Conservation (phyloP, 2,888 invertebrate species). For the Phaedon cochleariae region DNA sequence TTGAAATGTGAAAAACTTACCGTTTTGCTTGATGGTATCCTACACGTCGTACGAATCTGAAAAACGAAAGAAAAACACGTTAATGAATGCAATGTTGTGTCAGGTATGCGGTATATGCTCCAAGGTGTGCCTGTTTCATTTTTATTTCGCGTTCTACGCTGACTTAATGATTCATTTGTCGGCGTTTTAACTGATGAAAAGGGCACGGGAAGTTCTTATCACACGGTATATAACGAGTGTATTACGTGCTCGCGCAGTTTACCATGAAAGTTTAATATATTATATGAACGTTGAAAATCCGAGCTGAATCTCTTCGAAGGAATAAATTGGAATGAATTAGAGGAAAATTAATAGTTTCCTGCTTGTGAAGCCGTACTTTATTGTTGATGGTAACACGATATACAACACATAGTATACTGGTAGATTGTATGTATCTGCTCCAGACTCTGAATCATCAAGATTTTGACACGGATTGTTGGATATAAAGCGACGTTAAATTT, state of each 20-base stretch:
- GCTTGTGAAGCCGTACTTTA: background rate
- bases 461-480: background rate
- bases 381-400: background rate
- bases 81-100: conserved; percentile 25
- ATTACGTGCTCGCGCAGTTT: conserved; percentile 33
- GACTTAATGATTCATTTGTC: conserved; percentile 31
- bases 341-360: conserved; percentile 10
- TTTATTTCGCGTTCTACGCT: conserved; percentile 34
- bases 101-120: conserved; percentile 26
- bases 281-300: conserved; percentile 30
- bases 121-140: conserved; percentile 31
- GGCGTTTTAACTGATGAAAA: conserved; percentile 20
- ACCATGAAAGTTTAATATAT: conserved; percentile 34
- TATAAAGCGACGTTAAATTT: too few species aligned
- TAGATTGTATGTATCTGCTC: background rate
- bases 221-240: conserved; percentile 34
- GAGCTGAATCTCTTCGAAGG: conserved; percentile 23
- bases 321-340: conserved; percentile 26
- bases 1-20: background rate
- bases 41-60: background rate
- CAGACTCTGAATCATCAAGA: background rate
- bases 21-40: conserved; percentile 7
- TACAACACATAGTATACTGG: background rate
- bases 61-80: conserved; percentile 18
- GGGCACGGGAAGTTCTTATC: conserved; percentile 35